Base-by-base conservation (phyloP, 2,113 vertebrate genomes). In the Oxyruncus cristatus region DNA sequence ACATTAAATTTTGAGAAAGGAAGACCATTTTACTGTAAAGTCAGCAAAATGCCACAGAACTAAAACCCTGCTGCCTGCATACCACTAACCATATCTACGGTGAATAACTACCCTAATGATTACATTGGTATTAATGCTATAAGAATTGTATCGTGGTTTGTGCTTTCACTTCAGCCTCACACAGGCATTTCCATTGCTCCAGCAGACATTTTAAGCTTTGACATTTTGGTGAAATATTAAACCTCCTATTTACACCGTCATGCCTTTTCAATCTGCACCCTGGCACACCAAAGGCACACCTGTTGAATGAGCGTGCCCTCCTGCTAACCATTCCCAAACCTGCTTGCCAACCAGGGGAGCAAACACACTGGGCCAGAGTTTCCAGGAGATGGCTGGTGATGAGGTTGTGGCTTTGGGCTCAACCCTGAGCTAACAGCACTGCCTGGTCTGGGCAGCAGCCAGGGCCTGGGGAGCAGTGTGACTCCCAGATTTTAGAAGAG, bases 41-140 rank as follows among this genome's bases (percentile, higher is more conserved):
- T 98, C 98, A 98, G 98, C 98, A 98, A 96, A 98, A 98, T 88
- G 71, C 75, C 41, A 94, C 66, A 86, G 77, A 98, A 96, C 95
- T 95, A 73, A 97, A 94, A 96, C 85, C 30, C 88, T 95, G 70
- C 77, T 95, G 84, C 96, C 81, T 96, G 84, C 86, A 72, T 96
- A 94, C 95, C 95, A 92, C 96, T 96, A 93, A 88, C 94, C 92
- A 88, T 93, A 96, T 85, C 84, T 85, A 37, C 53, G 77, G 89
- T 90, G 88, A 94, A 82, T 86, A 95, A 83, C 91, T 68, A 44
- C 85, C 79, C 28, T 85, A 93, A 93, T 15, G 9, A 85, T 61
- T 88, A 61, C 21, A 27, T 37, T 14, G 6, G 27, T 89, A 82
- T 97, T 87, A 94, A 93, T 27, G 20, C 35, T 95, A 1, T 14